A percentile compares a stretch with the other conserved stretches of the same genome.
Evolutionary conservation across 2,888 invertebrate species (phyloP).

Genomic region (Celastrina argiolus): DNA sequence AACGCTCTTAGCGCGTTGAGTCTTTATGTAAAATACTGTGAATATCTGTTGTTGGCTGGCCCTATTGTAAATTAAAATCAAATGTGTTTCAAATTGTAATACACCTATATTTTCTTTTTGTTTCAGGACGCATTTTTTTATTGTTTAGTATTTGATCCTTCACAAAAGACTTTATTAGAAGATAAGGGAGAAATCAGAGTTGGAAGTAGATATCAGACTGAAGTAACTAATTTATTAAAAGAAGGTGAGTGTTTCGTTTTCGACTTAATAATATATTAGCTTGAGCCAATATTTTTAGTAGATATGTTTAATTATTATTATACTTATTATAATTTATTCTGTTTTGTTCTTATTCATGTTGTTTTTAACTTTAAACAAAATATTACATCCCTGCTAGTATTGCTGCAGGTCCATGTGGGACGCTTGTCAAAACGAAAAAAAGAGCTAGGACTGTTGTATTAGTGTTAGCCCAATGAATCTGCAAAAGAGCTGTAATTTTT

Average conservation of each 20-base stretch:
- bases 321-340: too few species aligned
- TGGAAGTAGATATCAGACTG: slow-evolving; percentile 98
- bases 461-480: too few species aligned
- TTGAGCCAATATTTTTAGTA: neutral
- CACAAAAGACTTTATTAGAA: slow-evolving; percentile 98
- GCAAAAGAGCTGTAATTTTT: too few species aligned
- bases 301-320: too few species aligned
- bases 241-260: slow-evolving; percentile 75
- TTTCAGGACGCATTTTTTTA: slow-evolving; percentile 99
- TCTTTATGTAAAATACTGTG: neutral
- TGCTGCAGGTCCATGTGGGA: too few species aligned
- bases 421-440: too few species aligned
- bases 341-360: too few species aligned
- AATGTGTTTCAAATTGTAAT: slow-evolving; percentile 33
- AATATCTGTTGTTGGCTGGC: neutral
- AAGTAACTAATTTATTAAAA: slow-evolving; percentile 88
- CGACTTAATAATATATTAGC: neutral
- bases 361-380: too few species aligned
- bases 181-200: slow-evolving; percentile 97
- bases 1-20: too few species aligned
- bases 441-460: too few species aligned
- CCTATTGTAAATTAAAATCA: slow-evolving; percentile 11
- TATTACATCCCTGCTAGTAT: too few species aligned
- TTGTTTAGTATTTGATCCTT: slow-evolving; percentile 99
- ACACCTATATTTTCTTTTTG: slow-evolving; percentile 50